These are phyloP conservation scores for Brenthis ino DNA, from an alignment of 2,888 invertebrate genomes.

Conservation along the genomic window DNA sequence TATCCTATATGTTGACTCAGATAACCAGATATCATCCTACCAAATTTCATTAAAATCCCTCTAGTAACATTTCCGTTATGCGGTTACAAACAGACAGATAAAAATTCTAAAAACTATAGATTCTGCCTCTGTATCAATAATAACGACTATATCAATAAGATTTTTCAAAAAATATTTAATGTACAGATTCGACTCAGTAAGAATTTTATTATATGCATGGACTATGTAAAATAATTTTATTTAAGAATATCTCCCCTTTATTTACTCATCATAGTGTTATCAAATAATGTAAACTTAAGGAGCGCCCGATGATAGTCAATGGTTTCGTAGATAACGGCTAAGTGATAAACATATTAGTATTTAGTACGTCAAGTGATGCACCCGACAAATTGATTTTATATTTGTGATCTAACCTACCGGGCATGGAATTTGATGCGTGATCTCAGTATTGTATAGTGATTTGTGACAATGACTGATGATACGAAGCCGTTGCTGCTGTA, in stretches of 20 bases:
- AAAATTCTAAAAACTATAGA: too few species aligned
- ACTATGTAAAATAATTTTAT: not conserved
- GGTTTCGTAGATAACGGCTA: constrained; percentile 38
- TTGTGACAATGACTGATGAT: constrained; percentile 55
- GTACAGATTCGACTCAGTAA: too few species aligned
- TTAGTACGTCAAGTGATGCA: constrained; percentile 35
- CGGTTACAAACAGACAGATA: too few species aligned
- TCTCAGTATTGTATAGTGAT: constrained; percentile 24
- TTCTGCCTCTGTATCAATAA: too few species aligned
- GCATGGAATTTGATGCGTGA: constrained; percentile 1
- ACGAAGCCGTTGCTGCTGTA: constrained; percentile 62
- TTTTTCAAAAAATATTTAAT: too few species aligned
- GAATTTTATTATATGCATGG: too few species aligned
- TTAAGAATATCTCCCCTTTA: constrained; percentile 39
- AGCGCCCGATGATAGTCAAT: constrained; percentile 41
- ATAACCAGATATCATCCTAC: too few species aligned
- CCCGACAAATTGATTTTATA: constrained; percentile 33
- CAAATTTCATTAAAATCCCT: too few species aligned
- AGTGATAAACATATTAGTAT: constrained; percentile 28
- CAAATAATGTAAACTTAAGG: constrained; percentile 48
- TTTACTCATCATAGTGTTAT: constrained; percentile 45
- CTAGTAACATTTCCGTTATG: too few species aligned
- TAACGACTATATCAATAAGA: too few species aligned
- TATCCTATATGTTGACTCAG: too few species aligned
- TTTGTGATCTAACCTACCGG: not conserved